phyloP scores from a whole-genome alignment of 2,113 vertebrate genomes.

The Chionodraco myersi region DNA sequence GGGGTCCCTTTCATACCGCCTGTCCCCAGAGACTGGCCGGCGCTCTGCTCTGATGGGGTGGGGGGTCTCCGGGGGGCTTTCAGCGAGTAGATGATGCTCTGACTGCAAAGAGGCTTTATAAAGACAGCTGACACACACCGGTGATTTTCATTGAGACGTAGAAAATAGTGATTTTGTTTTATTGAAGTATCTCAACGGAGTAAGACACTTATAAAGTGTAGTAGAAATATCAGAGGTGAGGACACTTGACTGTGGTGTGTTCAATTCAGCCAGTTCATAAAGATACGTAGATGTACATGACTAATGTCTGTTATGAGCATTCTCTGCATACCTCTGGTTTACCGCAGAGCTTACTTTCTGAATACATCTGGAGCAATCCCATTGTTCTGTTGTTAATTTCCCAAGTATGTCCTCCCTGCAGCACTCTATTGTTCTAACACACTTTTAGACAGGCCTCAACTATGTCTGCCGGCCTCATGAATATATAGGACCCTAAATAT shows the following conservation, averaged over 20 bases:
- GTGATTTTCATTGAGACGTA: conserved; percentile 65
- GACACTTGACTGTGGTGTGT: conserved; percentile 63
- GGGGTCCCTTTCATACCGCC: neutral
- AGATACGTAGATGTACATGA: neutral
- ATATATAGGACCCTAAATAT: conserved; percentile 51
- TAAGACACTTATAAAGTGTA: conserved; percentile 84
- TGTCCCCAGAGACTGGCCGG: conserved; percentile 5
- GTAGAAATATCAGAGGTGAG: conserved; percentile 76
- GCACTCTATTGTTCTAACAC: conserved; percentile 46
- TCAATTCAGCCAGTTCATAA: conserved; percentile 67
- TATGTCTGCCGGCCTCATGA: conserved; percentile 48
- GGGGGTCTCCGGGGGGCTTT: conserved; percentile 33
- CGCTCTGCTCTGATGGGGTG: conserved; percentile 12
- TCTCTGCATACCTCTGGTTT: too few relatives aligned
- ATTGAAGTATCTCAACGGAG: conserved; percentile 78
- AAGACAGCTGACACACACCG: conserved; percentile 71
- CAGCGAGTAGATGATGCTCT: conserved; percentile 30
- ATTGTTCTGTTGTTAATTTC: too few relatives aligned
- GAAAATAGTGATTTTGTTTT: conserved; percentile 77
- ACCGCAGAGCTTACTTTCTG: too few relatives aligned
- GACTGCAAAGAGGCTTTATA: conserved; percentile 45
- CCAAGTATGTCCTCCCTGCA: too few relatives aligned
- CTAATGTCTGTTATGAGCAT: neutral
- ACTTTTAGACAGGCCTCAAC: conserved; percentile 49
- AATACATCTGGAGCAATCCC: too few relatives aligned